phyloP scores from a whole-genome alignment of 1,140 invertebrate species.

The Drosophila athabasca region DNA sequence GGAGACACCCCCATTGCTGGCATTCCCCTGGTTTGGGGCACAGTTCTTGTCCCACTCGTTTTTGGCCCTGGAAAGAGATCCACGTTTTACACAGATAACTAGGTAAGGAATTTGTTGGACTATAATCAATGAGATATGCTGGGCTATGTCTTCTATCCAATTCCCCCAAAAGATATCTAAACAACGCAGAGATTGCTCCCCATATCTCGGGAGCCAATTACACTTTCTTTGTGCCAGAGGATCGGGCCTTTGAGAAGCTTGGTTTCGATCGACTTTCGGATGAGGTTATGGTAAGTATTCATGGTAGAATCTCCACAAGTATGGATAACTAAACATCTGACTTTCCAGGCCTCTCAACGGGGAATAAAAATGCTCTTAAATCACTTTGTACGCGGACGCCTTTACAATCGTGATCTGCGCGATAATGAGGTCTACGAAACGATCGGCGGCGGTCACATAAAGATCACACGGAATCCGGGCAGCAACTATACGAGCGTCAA shows the following conservation, averaged over 20 bases:
- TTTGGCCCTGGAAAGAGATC: slow-evolving; percentile 85
- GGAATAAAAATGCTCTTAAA: slow-evolving; percentile 86
- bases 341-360: slow-evolving; percentile 83
- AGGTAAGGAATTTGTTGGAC: slow-evolving; percentile 50
- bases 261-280: slow-evolving; percentile 86
- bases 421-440: slow-evolving; percentile 85
- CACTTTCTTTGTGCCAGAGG: slow-evolving; percentile 87
- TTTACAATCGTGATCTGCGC: slow-evolving; percentile 86
- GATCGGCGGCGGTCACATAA: slow-evolving; percentile 85
- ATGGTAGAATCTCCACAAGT: neutral
- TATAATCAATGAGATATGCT: neutral
- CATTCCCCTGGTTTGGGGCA: slow-evolving; percentile 87
- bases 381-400: slow-evolving; percentile 86
- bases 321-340: neutral
- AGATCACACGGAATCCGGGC: slow-evolving; percentile 84
- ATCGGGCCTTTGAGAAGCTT: slow-evolving; percentile 85
- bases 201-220: slow-evolving; percentile 86
- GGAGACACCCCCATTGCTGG: slow-evolving; percentile 87
- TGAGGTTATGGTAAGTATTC: slow-evolving; percentile 84
- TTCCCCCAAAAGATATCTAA: slow-evolving; percentile 84
- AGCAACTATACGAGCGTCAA: slow-evolving; percentile 85
- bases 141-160: neutral
- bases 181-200: slow-evolving; percentile 86
- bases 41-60: slow-evolving; percentile 87
- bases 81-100: slow-evolving; percentile 85